These are phyloP conservation scores for Nothobranchius kuhntae DNA, from an alignment of 2,113 vertebrate genomes.

Conservation along the genomic window DNA sequence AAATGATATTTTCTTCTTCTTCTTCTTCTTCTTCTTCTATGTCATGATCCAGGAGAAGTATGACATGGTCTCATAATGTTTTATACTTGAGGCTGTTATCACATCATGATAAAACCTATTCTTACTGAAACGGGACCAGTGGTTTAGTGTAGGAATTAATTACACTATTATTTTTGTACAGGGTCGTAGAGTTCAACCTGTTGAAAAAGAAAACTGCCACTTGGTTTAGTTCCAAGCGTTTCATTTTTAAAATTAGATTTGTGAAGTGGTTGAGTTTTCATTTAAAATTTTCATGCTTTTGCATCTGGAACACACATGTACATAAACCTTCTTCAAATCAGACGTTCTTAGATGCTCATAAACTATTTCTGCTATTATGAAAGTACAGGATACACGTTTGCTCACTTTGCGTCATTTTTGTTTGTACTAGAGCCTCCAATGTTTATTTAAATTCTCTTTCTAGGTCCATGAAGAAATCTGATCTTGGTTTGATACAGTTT, in stretches of 20 bases:
- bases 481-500: no score
- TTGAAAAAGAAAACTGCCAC: not conserved
- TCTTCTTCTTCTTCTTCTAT: no score
- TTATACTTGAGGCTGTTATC: conserved; percentile 13
- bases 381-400: not conserved
- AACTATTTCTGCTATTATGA: not conserved
- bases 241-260: not conserved
- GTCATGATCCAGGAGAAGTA: conserved; percentile 30
- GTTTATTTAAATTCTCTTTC: no score
- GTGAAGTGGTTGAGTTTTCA: not conserved
- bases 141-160: conserved; percentile 43
- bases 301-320: not conserved
- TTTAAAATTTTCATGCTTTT: not conserved
- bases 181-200: no score
- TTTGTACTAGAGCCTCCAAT: not conserved
- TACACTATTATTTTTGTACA: conserved; percentile 32
- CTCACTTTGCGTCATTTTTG: not conserved
- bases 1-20: no score
- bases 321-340: not conserved
- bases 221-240: not conserved
- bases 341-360: not conserved
- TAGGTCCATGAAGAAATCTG: no score
- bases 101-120: conserved; percentile 22
- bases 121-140: conserved; percentile 5
- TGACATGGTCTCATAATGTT: conserved; percentile 19